Base-by-base conservation (phyloP, 2,113 vertebrate genomes). In the Ammospiza nelsoni region DNA sequence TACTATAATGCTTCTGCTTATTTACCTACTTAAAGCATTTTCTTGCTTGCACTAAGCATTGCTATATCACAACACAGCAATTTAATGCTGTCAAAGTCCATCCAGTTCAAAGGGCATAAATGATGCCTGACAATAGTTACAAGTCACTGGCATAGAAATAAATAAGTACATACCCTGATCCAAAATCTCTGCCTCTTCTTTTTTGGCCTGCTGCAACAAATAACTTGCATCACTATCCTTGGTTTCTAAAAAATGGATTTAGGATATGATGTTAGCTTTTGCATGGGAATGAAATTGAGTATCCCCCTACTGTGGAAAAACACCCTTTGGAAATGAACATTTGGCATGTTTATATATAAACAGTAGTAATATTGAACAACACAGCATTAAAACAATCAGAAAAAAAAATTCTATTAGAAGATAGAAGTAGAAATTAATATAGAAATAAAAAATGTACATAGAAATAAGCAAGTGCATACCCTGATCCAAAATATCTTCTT, bases 151-250 rank as follows among this genome's bases (percentile, higher is more conserved):
- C 49, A 48, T 0, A 46, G 31, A 89, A 94, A 80, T 37, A 79
- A 92, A 52, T 17, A 90, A 59, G 54, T 77, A 98, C 98, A 97
- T 98, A 99, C 99, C 98, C 94, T 99, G 98, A 97, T 98, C 98
- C 91, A 98, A 96, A 88, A 96, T 96, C n/a, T 98, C 98, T 43
- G 98, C 97, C 72, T 98, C 98, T 66, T 98, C 98, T 82, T 97
- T 97, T 93, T 96, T 98, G 49, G 96, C 94, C 61, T 98, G 97
- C 73, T 97, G 92, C 48, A 95, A 75, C 57, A 94, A 82, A 54
- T 86, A 92, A 75, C 94, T 90, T 78, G 97, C 97, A 93, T 97
- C 97, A 92, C 73, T 94, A 73, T 94, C 98, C 97, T 98, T 97
- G 67, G 88, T 88, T 96, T 95, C 96, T 98, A 71, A 88, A 97